phyloP scores from a whole-genome alignment of 2,113 vertebrate species.

The Corythornis cristatus region DNA sequence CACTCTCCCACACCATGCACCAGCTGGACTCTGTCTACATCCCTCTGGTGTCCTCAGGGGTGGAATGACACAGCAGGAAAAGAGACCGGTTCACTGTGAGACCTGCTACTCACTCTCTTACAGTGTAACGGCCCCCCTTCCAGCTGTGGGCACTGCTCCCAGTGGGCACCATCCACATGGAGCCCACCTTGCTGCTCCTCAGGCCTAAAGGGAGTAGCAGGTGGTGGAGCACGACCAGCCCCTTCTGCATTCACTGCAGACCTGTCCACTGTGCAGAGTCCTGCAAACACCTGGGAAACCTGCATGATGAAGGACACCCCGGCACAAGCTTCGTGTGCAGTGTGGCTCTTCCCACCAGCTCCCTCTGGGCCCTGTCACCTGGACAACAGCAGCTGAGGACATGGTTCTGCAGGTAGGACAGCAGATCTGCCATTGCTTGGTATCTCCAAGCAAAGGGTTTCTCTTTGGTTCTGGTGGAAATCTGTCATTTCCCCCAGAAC shows the following conservation, averaged over 20 bases:
- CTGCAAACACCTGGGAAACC: neutral
- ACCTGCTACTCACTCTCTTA: slow-evolving; percentile 98
- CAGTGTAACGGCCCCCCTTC: slow-evolving; percentile 98
- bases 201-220: neutral
- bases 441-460: neutral
- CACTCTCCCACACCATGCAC: neutral
- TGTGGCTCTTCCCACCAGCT: neutral
- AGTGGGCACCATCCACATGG: rapidly evolving
- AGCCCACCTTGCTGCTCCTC: neutral
- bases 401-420: rapidly evolving
- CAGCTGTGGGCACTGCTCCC: slow-evolving; percentile 68
- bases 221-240: rapidly evolving
- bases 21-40: neutral
- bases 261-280: rapidly evolving
- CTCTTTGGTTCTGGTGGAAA: too few relatives aligned
- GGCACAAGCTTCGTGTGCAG: rapidly evolving
- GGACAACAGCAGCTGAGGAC: neutral
- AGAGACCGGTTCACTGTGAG: slow-evolving; percentile 99
- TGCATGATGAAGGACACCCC: rapidly evolving
- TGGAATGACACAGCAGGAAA: slow-evolving; percentile 84
- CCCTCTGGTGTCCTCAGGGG: slow-evolving; percentile 13
- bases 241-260: neutral
- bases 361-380: neutral
- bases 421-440: neutral
- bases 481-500: neutral